Conservation (phyloP, 2,888 invertebrate genomes). For the Spisula solida region DNA sequence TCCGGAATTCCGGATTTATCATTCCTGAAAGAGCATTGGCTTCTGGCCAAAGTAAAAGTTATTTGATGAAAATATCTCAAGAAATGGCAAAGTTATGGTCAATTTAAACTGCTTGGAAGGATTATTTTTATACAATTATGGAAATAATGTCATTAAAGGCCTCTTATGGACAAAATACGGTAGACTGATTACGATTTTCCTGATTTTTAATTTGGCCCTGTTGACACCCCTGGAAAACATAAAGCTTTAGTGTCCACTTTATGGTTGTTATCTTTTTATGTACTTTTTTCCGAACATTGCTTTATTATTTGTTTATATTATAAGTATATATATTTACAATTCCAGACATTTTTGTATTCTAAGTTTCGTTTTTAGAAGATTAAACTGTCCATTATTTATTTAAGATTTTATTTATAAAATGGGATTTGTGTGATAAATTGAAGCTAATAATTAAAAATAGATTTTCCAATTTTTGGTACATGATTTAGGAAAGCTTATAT, state of each 20-base stretch:
- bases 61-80: no score
- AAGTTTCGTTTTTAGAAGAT: slow-evolving; percentile 1
- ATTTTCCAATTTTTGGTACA: not conserved
- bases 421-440: not conserved
- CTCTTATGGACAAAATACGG: no score
- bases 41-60: no score
- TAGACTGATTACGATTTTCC: no score
- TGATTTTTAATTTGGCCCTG: no score
- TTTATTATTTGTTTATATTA: not conserved
- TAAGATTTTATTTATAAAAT: not conserved
- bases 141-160: no score
- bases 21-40: no score
- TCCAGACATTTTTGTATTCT: slow-evolving; percentile 9
- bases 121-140: no score
- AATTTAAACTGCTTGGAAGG: no score
- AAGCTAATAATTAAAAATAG: not conserved
- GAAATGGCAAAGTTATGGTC: no score
- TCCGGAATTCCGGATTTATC: no score
- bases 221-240: no score
- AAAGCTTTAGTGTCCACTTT: not conserved
- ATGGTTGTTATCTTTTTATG: slow-evolving; percentile 4
- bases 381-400: slow-evolving; percentile 18
- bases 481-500: not conserved
- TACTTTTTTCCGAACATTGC: not conserved
- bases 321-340: not conserved